Base-by-base conservation (phyloP, 64 coral and sea anemone genomes). In the Acropora yongei region DNA sequence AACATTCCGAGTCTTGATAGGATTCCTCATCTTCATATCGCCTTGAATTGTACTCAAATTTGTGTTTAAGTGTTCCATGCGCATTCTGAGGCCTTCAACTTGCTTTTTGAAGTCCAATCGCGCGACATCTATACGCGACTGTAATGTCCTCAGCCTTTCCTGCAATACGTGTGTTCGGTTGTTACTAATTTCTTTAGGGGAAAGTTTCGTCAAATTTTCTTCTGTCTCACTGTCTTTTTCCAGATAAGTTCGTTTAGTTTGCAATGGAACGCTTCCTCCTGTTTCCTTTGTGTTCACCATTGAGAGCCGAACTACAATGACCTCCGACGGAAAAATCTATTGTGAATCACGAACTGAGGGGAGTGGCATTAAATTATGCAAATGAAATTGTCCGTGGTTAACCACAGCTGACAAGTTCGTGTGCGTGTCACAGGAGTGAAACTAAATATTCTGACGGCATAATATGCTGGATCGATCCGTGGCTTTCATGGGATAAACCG, bases 1-100 rank as follows among this genome's bases (percentile, higher is more conserved):
- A 17, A 2, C 43, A 30, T 30, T 71, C 4, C 16, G 20, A 9
- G 9, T 10, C 7, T 17, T 48, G 13, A 10, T 20, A 16, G 42
- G 5, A 13, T 68, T 68, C 5, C 10, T 55, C 60, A 49, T 13
- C 18, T 9, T 66, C 14, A 85, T 47, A 30, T 85, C 63, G 3
- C 16, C 63, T 6, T 85, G 65, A 16, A 72, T 65, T 30, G 44
- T 85, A 49, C 72, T 71, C 42, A 85, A 44, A 8, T 72, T 16
- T 85, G 43, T 72, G 7, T 85, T 85, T 18, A 85, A 9, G 72
- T 71, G 61, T 85, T 85, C 82, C 82, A 85, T 69, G 13, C 82
- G 82, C 8, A 43, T 41, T 85, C 65, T 85, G 9, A 85, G n/a
- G 0, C 65, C 65, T 39, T 85, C 63, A 49, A 85, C 44, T 16